Evolutionary conservation across 2,113 vertebrate species (phyloP).

Genomic region (Paradoxurus hermaphroditus): DNA sequence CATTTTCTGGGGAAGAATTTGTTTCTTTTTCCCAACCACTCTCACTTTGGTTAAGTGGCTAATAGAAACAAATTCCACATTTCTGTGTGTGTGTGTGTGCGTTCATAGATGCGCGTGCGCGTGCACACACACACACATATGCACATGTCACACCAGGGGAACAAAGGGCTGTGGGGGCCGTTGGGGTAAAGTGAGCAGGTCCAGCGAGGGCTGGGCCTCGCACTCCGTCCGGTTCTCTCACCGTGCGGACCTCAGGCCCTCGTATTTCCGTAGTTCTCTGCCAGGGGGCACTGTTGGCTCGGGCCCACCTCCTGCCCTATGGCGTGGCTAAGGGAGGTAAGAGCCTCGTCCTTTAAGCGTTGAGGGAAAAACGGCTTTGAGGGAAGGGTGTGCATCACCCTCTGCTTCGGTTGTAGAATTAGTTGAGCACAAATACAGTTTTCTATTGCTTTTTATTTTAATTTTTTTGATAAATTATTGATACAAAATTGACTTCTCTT

Average conservation of each 20-base stretch:
- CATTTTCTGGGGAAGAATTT: not conserved
- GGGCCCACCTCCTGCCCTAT: not conserved
- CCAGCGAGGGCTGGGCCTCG: not conserved
- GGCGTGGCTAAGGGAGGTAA: not conserved
- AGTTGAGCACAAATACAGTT: not conserved
- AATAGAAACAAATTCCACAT: not conserved
- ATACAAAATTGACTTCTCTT: not conserved
- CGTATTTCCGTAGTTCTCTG: not conserved
- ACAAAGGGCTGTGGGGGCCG: not conserved
- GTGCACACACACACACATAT: not conserved
- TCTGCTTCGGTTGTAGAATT: not conserved
- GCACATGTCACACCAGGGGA: not conserved
- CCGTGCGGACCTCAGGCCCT: not conserved
- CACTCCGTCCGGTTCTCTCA: not conserved
- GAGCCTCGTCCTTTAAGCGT: not conserved
- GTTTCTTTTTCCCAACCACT: not conserved
- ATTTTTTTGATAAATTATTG: conserved; percentile 28
- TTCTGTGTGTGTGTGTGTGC: not conserved
- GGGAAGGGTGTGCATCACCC: not conserved
- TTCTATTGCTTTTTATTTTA: not conserved
- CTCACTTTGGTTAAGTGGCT: conserved; percentile 15
- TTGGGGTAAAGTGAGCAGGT: not conserved
- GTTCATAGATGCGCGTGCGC: too few species aligned
- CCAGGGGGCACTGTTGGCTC: not conserved
- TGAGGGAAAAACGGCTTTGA: not conserved